Percentiles rank a stretch among this genome's conserved stretches.
Evolutionary conservation across 1,140 invertebrate species (phyloP).

Genomic region (Physella acuta): DNA sequence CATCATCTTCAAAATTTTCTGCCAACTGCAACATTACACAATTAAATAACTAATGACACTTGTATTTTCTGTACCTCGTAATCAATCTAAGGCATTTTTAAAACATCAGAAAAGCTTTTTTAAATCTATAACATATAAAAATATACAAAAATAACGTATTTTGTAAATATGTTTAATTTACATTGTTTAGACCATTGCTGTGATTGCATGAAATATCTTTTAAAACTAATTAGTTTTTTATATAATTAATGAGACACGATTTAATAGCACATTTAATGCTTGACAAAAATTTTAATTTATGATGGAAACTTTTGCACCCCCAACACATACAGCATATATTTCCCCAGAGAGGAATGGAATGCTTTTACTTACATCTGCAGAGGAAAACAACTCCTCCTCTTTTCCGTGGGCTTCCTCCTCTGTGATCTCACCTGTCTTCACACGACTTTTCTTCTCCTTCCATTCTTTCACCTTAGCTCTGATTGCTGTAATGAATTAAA

Average conservation of each 20-base stretch:
- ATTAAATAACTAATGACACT: too few species aligned
- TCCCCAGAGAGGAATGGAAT: neutral
- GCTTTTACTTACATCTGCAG: constrained; percentile 12
- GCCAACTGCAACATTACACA: constrained; percentile 26
- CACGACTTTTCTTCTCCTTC: constrained; percentile 58
- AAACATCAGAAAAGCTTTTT: too few species aligned
- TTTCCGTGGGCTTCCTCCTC: constrained; percentile 40
- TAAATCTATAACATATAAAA: too few species aligned
- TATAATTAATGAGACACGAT: too few species aligned
- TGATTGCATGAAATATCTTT: too few species aligned
- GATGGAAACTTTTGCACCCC: neutral
- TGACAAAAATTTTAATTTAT: constrained; percentile 4
- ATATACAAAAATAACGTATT: too few species aligned
- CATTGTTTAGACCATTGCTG: too few species aligned
- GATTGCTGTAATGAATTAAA: too few species aligned
- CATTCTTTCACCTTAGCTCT: constrained; percentile 58
- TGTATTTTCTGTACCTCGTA: too few species aligned
- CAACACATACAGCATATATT: constrained; percentile 13
- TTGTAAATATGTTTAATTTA: too few species aligned
- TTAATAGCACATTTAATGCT: neutral
- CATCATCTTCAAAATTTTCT: constrained; percentile 30
- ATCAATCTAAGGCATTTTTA: too few species aligned
- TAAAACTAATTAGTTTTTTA: too few species aligned
- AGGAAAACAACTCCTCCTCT: constrained; percentile 32
- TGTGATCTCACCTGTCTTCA: constrained; percentile 27